A percentile compares a stretch with the other conserved stretches of the same genome.
Conservation (phyloP, 1,140 invertebrate species). For the Belonocnema kinseyi region DNA sequence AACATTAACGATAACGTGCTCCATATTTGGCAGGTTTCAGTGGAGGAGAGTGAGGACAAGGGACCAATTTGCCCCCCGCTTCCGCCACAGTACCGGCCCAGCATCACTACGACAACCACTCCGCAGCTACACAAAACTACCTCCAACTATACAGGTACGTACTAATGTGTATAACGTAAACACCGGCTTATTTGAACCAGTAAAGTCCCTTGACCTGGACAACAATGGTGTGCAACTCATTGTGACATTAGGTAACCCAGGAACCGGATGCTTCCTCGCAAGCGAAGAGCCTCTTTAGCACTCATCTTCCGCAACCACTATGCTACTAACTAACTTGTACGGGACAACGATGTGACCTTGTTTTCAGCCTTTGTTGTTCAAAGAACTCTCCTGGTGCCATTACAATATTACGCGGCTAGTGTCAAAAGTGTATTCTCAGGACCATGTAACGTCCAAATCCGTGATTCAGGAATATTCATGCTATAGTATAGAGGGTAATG, state of each 20-base stretch:
- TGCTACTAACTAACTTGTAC: too few relatives aligned
- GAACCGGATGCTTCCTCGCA: constrained; percentile 8
- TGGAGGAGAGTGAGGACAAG: constrained; percentile 67
- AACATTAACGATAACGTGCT: constrained; percentile 69
- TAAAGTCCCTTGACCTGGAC: constrained; percentile 26
- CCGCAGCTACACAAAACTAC: constrained; percentile 72
- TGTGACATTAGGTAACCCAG: constrained; percentile 8
- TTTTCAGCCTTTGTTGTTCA: too few relatives aligned
- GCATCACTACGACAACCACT: constrained; percentile 61
- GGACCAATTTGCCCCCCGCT: constrained; percentile 74
- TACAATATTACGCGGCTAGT: too few relatives aligned
- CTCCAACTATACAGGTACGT: constrained; percentile 66
- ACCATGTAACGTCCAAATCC: too few relatives aligned
- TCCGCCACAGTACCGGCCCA: constrained; percentile 68
- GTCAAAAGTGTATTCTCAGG: too few relatives aligned
- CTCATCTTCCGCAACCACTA: too few relatives aligned
- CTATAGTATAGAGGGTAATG: too few relatives aligned
- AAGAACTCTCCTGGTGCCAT: too few relatives aligned
- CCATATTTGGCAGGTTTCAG: constrained; percentile 71
- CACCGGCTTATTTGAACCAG: constrained; percentile 42
- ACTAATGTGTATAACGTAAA: constrained; percentile 34
- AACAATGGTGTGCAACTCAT: constrained; percentile 15
- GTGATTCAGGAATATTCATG: too few relatives aligned
- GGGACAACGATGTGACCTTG: too few relatives aligned
- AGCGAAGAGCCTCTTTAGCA: constrained; percentile 3